phyloP scores from a whole-genome alignment of 2,113 vertebrate species.

The Seriola dumerili region DNA sequence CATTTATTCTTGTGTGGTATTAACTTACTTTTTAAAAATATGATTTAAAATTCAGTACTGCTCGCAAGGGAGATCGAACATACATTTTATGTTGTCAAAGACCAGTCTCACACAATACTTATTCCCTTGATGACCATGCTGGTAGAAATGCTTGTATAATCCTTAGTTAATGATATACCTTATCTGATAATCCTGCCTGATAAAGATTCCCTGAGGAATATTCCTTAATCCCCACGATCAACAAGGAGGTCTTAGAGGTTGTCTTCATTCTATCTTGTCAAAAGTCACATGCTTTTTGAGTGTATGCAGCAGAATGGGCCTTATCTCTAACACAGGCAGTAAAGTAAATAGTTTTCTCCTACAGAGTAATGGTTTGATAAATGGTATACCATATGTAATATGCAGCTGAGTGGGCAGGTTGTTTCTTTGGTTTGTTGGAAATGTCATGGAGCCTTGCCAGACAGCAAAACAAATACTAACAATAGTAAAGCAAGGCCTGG shows the following conservation, averaged over 20 bases:
- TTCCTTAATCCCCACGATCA: slow-evolving; percentile 68
- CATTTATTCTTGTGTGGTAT: neutral
- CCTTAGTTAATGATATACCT: slow-evolving; percentile 80
- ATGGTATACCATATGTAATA: neutral
- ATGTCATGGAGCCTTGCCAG: slow-evolving; percentile 7
- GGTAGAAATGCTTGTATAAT: slow-evolving; percentile 65
- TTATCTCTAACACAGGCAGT: neutral
- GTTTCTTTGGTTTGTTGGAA: slow-evolving; percentile 28
- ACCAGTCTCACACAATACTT: slow-evolving; percentile 19
- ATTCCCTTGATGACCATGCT: slow-evolving; percentile 54
- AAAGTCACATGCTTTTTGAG: slow-evolving; percentile 37
- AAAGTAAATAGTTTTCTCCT: slow-evolving; percentile 4
- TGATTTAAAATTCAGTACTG: neutral
- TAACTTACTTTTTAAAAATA: neutral
- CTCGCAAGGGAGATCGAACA: neutral
- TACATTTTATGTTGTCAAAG: neutral
- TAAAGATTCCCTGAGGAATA: slow-evolving; percentile 68
- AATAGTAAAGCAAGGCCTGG: neutral
- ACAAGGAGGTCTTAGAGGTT: slow-evolving; percentile 49
- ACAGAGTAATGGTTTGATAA: slow-evolving; percentile 13
- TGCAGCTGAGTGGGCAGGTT: slow-evolving; percentile 22
- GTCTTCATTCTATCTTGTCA: slow-evolving; percentile 43
- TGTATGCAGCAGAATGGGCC: slow-evolving; percentile 21
- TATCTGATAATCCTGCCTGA: slow-evolving; percentile 81
- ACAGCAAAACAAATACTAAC: neutral